Evolutionary conservation across 2,888 invertebrate species (phyloP).

Genomic region (Alviniconcha strummeri): DNA sequence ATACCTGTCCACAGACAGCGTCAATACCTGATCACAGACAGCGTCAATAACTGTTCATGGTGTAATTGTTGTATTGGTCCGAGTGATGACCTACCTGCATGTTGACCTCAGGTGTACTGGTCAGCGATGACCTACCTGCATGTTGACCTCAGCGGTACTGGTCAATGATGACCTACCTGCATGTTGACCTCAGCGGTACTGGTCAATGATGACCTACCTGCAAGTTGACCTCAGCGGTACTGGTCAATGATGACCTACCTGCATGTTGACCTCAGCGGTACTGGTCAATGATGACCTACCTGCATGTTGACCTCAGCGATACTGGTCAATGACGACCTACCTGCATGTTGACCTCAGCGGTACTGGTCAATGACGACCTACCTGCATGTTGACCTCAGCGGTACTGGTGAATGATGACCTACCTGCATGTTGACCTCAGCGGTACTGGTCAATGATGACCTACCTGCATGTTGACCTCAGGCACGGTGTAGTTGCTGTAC

Average conservation of each 20-base stretch:
- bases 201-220: constrained; percentile 80
- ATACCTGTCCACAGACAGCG: neutral
- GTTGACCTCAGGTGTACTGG: neutral
- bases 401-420: neutral
- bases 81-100: constrained; percentile 52
- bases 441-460: neutral
- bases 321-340: constrained; percentile 80
- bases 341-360: constrained; percentile 73
- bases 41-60: too few species aligned
- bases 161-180: constrained; percentile 52
- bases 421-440: too few species aligned
- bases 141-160: neutral
- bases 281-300: neutral
- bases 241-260: constrained; percentile 45
- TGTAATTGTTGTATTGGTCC: too few species aligned
- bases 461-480: constrained; percentile 65
- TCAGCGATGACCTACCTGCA: neutral
- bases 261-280: constrained; percentile 57
- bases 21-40: neutral
- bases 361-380: constrained; percentile 87
- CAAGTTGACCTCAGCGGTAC: neutral
- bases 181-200: constrained; percentile 81
- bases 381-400: neutral
- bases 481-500: constrained; percentile 88
- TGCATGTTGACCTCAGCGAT: constrained; percentile 75